Conservation (phyloP, 2,113 vertebrate species). For the Cairina moschata region DNA sequence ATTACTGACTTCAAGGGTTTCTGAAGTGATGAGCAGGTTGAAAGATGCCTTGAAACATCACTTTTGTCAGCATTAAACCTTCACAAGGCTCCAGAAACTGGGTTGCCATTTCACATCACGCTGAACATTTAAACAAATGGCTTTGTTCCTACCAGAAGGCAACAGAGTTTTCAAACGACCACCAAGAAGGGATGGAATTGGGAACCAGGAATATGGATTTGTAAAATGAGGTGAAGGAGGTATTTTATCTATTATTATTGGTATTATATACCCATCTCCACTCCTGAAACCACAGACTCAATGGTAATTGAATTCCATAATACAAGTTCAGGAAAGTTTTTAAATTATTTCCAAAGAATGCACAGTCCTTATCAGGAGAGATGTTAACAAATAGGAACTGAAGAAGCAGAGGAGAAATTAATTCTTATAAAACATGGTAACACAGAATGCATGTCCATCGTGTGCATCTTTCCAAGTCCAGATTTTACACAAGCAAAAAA, state of each 20-base stretch:
- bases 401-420: neutral
- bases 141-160: neutral
- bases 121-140: neutral
- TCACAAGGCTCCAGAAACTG: neutral
- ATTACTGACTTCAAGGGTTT: neutral
- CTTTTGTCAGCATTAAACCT: neutral
- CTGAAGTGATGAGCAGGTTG: neutral
- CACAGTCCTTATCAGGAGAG: neutral
- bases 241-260: neutral
- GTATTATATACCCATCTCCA: neutral
- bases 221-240: neutral
- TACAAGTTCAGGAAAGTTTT: neutral
- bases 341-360: slow-evolving; percentile 34
- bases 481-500: neutral
- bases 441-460: too few relatives aligned
- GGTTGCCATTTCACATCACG: neutral
- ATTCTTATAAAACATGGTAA: neutral
- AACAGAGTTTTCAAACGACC: neutral
- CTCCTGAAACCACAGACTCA: neutral
- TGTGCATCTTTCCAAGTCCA: neutral
- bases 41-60: neutral
- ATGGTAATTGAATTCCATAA: neutral
- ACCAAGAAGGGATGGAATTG: neutral
- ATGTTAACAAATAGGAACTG: neutral
- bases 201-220: neutral